phyloP scores from a whole-genome alignment of 1,140 invertebrate genomes.

The Copidosoma floridanum region DNA sequence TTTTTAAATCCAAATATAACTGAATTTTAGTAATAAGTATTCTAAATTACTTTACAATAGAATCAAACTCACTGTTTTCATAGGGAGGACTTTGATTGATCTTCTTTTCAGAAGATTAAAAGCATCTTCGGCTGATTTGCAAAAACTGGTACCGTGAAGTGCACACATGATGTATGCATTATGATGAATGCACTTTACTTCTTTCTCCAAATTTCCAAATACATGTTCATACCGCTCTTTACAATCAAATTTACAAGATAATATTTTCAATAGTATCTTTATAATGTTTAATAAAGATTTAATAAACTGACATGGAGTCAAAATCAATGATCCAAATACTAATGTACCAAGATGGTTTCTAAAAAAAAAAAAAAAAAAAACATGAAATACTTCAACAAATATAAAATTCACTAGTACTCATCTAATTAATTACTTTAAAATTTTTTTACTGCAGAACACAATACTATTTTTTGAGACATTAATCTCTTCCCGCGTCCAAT shows the following conservation, averaged over 20 bases:
- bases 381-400: neutral
- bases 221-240: neutral
- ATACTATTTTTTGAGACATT: neutral
- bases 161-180: slow-evolving; percentile 2
- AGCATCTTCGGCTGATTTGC: neutral
- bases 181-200: neutral
- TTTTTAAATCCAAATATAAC: too few relatives aligned
- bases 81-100: neutral
- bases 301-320: neutral
- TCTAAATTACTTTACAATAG: neutral
- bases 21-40: too few relatives aligned
- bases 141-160: slow-evolving; percentile 4
- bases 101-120: slow-evolving; percentile 7
- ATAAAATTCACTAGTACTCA: too few relatives aligned
- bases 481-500: neutral
- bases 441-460: neutral
- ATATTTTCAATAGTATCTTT: neutral
- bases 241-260: neutral
- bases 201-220: slow-evolving; percentile 87
- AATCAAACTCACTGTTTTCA: neutral
- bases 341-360: neutral
- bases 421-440: neutral
- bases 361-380: neutral
- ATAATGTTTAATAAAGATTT: neutral
- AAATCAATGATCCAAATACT: neutral